Evolutionary conservation across 2,113 vertebrate genomes (phyloP).

Genomic region (Scomber scombrus): DNA sequence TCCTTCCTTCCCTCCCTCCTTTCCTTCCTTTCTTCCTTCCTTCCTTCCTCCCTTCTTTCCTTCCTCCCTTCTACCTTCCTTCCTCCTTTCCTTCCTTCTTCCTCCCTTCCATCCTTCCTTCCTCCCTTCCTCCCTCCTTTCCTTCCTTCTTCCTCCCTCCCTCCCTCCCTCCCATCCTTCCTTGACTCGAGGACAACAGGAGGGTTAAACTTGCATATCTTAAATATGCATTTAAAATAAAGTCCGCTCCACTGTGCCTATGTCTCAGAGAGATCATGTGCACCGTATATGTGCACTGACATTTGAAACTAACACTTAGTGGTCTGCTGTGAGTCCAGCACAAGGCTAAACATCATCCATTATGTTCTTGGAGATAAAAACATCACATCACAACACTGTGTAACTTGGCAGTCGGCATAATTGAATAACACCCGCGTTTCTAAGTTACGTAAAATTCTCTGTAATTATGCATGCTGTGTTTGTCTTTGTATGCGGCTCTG

Average conservation of each 20-base stretch:
- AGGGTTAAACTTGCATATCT: too few species aligned
- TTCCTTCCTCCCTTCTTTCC: rapidly evolving
- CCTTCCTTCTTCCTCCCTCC: too few species aligned
- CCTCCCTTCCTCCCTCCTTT: too few species aligned
- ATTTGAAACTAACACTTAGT: conserved; percentile 7
- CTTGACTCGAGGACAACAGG: too few species aligned
- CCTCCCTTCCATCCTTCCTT: rapidly evolving
- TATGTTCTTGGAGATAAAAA: neutral
- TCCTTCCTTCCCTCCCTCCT: too few species aligned
- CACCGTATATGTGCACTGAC: neutral
- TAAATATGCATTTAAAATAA: neutral
- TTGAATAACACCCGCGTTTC: neutral
- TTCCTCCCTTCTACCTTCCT: rapidly evolving
- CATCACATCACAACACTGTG: neutral
- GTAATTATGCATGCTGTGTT: too few species aligned
- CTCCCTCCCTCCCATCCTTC: too few species aligned
- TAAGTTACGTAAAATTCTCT: too few species aligned
- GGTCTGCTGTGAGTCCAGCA: neutral
- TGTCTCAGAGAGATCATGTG: neutral
- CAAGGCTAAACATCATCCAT: neutral
- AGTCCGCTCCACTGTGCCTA: too few species aligned
- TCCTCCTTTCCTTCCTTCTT: too few species aligned
- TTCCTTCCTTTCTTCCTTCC: too few species aligned
- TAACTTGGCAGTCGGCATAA: neutral
- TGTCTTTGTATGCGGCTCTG: neutral